These are phyloP conservation scores for Argya squamiceps DNA, from an alignment of 2,797 vertebrate species.

Conservation along the genomic window DNA sequence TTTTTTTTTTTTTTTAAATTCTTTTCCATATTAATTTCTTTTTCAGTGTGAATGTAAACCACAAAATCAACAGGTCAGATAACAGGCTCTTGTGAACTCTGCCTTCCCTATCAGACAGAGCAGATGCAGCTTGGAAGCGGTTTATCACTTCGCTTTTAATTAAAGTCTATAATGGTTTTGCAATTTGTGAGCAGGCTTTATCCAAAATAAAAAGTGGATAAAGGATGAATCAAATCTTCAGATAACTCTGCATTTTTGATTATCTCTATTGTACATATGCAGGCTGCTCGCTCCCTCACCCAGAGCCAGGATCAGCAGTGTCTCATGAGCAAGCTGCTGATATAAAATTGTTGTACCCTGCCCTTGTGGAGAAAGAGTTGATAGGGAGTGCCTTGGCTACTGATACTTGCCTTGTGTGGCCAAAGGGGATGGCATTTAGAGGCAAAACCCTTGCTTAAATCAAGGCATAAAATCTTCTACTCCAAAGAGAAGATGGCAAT, in stretches of 20 bases:
- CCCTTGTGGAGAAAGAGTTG: background rate
- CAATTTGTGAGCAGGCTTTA: conserved; percentile 6
- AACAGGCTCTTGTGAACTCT: background rate
- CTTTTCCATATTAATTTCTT: conserved; percentile 4
- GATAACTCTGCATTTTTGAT: background rate
- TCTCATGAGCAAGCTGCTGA: background rate
- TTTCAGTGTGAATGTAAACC: background rate
- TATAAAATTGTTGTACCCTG: background rate
- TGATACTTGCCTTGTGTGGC: background rate
- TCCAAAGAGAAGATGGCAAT: background rate
- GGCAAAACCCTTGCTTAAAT: background rate
- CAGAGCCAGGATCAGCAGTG: background rate
- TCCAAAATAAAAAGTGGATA: background rate
- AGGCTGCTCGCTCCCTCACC: background rate
- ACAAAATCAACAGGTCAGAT: conserved; percentile 29
- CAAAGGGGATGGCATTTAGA: background rate
- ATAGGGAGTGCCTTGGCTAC: background rate
- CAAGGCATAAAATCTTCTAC: background rate
- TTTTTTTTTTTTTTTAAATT: background rate
- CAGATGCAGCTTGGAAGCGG: background rate
- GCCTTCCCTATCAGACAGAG: conserved; percentile 4
- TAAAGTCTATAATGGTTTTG: background rate
- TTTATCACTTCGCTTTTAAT: conserved; percentile 37
- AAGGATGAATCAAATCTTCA: background rate
- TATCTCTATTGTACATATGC: background rate